Percentiles rank a stretch among this genome's conserved stretches.
Evolutionary conservation across 2,797 vertebrate genomes (phyloP).

Genomic region (Erethizon dorsatum): DNA sequence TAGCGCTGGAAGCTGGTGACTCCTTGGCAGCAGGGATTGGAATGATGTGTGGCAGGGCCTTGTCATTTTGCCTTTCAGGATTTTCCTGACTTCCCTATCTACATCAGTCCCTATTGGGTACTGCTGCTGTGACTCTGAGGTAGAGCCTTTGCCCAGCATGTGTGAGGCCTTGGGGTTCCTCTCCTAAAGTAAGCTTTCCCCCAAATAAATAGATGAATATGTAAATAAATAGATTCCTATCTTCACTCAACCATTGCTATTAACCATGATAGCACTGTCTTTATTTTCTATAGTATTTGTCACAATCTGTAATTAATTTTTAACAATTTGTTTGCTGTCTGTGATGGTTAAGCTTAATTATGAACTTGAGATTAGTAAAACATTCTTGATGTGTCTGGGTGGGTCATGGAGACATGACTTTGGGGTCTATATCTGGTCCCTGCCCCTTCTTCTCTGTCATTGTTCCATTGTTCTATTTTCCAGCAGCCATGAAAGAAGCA

Average conservation of each 20-base stretch:
- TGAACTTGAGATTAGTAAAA: not conserved
- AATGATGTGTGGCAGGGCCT: not conserved
- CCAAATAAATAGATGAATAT: not conserved
- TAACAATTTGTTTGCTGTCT: not conserved
- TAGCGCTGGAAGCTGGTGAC: not conserved
- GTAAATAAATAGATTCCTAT: not conserved
- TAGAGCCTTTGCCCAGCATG: not conserved
- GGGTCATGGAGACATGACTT: not conserved
- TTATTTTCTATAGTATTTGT: constrained; percentile 27
- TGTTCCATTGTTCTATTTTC: not conserved
- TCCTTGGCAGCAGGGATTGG: not conserved
- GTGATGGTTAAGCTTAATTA: not conserved
- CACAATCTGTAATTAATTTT: constrained; percentile 11
- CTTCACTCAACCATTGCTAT: not conserved
- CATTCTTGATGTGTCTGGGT: not conserved
- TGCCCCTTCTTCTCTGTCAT: not conserved
- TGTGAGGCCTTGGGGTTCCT: not conserved
- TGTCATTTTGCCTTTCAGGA: not conserved
- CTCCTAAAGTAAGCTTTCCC: not conserved
- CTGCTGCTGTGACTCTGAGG: not conserved
- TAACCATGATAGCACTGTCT: not conserved
- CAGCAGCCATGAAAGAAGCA: not conserved
- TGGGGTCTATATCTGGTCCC: not conserved
- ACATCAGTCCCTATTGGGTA: not conserved
- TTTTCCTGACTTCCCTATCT: not conserved